A percentile compares a stretch with the other conserved stretches of the same genome.
phyloP scores from a whole-genome alignment of 2,113 vertebrate genomes.

The Toxotes jaculatrix region DNA sequence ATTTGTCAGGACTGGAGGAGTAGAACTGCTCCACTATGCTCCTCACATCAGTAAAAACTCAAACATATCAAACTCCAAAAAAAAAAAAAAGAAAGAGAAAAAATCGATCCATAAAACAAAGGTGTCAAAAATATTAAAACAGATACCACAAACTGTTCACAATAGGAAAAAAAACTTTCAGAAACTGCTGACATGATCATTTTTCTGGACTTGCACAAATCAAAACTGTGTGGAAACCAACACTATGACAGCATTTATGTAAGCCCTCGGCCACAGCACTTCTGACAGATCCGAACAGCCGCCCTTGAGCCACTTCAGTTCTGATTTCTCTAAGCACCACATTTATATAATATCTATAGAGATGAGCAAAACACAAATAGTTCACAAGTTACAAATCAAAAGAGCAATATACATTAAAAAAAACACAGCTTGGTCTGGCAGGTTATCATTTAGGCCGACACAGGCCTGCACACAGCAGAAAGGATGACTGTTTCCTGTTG shows the following conservation, averaged over 20 bases:
- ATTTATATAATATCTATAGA: neutral
- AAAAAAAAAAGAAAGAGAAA: neutral
- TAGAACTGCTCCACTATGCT: neutral
- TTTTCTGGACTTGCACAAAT: conserved; percentile 3
- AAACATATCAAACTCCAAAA: neutral
- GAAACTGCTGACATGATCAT: conserved; percentile 5
- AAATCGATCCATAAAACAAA: neutral
- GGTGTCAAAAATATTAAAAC: neutral
- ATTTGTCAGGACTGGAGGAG: conserved; percentile 14
- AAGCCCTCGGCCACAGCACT: conserved; percentile 10
- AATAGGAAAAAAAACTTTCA: too few species aligned
- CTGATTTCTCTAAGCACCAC: neutral
- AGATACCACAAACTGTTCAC: too few species aligned
- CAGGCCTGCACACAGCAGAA: neutral
- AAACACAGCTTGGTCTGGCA: too few species aligned
- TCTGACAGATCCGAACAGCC: conserved; percentile 18
- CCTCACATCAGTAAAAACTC: neutral
- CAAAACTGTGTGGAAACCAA: neutral
- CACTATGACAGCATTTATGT: neutral
- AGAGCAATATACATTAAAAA: too few species aligned
- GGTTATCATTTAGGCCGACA: too few species aligned
- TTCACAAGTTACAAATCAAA: neutral
- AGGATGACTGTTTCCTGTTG: neutral
- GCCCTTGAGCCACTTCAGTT: conserved; percentile 17
- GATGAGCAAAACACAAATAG: neutral